phyloP scores from a whole-genome alignment of 2,888 invertebrate species.

The Synanthedon andrenaeformis region DNA sequence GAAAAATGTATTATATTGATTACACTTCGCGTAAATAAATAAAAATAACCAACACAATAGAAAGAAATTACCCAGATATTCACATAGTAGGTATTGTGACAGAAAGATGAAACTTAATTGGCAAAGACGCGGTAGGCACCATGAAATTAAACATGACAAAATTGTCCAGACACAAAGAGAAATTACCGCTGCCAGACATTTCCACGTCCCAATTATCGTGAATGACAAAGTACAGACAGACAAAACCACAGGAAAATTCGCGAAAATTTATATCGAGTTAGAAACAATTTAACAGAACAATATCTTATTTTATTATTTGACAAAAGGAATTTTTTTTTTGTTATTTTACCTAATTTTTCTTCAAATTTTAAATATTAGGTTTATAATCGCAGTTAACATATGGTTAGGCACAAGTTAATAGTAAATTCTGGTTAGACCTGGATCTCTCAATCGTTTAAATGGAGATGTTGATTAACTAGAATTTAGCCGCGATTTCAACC shows the following conservation, averaged over 20 bases:
- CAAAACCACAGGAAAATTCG: conserved; percentile 10
- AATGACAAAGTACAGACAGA: conserved; percentile 45
- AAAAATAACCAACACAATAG: too few relatives aligned
- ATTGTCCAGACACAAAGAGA: conserved; percentile 47
- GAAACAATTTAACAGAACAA: conserved; percentile 15
- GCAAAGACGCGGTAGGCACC: conserved; percentile 30
- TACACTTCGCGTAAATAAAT: too few relatives aligned
- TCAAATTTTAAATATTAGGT: not conserved
- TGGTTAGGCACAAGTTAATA: too few relatives aligned
- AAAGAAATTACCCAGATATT: too few relatives aligned
- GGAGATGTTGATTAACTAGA: too few relatives aligned
- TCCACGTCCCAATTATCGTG: conserved; percentile 44
- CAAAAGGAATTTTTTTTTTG: conserved; percentile 9
- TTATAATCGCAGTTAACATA: too few relatives aligned
- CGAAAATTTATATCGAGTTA: conserved; percentile 25
- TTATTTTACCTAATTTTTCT: conserved; percentile 1
- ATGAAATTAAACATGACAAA: conserved; percentile 55
- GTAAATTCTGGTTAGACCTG: too few relatives aligned
- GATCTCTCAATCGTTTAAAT: too few relatives aligned
- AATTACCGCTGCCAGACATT: conserved; percentile 36
- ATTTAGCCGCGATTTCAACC: too few relatives aligned
- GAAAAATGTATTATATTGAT: too few relatives aligned
- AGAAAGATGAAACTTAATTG: conserved; percentile 28
- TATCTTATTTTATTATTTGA: conserved; percentile 8
- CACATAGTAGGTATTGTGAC: conserved; percentile 4